Evolutionary conservation across 1,140 invertebrate genomes (phyloP).

Genomic region (Andrena cerasifolii): DNA sequence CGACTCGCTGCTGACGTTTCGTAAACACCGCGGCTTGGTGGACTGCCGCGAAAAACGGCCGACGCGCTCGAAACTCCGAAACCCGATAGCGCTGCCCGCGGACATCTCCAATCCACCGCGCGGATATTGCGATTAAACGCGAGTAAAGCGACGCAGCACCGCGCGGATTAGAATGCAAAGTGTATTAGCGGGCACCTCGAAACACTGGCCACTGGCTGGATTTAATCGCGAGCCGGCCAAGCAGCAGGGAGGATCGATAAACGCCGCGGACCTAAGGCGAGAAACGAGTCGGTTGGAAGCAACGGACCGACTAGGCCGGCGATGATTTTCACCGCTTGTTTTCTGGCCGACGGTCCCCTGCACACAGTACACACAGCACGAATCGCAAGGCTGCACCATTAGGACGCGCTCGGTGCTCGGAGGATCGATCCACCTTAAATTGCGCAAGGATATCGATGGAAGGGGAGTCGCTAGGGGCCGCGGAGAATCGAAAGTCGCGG

Average conservation of each 20-base stretch:
- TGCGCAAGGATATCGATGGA: constrained; percentile 20
- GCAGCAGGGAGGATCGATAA: not conserved
- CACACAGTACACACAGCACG: constrained; percentile 2
- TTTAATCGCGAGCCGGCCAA: not conserved
- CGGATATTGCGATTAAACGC: not conserved
- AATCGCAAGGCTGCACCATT: constrained; percentile 45
- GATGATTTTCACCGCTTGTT: constrained; percentile 41
- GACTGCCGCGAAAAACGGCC: not conserved
- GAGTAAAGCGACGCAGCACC: not conserved
- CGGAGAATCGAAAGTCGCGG: too few species aligned
- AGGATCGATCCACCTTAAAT: constrained; percentile 54
- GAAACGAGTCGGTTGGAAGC: constrained; percentile 34
- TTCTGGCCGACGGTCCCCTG: constrained; percentile 42
- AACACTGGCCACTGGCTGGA: not conserved
- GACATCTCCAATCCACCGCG: too few species aligned
- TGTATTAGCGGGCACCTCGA: too few species aligned
- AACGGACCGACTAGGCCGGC: constrained; percentile 32
- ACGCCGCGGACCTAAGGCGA: not conserved
- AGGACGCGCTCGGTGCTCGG: constrained; percentile 8
- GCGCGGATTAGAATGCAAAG: not conserved
- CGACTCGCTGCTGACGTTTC: not conserved
- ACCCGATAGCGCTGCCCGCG: too few species aligned
- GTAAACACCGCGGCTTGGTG: constrained; percentile 3
- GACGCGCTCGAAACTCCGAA: not conserved
- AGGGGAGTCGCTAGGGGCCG: not conserved